Evolutionary conservation across 2,113 vertebrate species (phyloP).

Genomic region (Sardina pilchardus): DNA sequence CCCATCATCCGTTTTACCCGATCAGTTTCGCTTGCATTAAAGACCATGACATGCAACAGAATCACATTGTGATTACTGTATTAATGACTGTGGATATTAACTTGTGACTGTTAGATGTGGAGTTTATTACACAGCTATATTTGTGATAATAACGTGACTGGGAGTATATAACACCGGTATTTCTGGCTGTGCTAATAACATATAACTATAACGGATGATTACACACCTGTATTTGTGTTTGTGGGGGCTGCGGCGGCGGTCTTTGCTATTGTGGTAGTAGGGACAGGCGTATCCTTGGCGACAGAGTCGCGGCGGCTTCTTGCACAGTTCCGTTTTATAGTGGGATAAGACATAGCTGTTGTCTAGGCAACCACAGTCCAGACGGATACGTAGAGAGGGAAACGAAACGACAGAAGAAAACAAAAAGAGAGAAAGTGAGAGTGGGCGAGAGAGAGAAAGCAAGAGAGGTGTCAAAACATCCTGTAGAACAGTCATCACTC

Average conservation of each 20-base stretch:
- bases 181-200: slow-evolving; percentile 72
- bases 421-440: neutral
- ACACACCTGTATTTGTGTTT: slow-evolving; percentile 96
- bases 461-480: neutral
- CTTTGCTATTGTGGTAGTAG: slow-evolving; percentile 98
- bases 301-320: slow-evolving; percentile 94
- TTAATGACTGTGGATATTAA: no score
- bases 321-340: slow-evolving; percentile 98
- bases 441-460: neutral
- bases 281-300: slow-evolving; percentile 98
- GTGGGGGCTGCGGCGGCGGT: slow-evolving; percentile 92
- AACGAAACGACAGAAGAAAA: neutral
- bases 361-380: slow-evolving; percentile 67
- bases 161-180: slow-evolving; percentile 70
- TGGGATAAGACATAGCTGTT: slow-evolving; percentile 93
- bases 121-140: no score
- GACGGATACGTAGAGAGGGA: neutral
- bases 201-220: neutral
- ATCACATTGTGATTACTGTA: no score
- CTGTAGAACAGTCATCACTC: neutral
- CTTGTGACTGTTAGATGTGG: no score
- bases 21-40: no score
- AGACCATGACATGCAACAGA: no score
- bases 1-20: no score
- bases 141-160: no score